A percentile compares a stretch with the other conserved stretches of the same genome.
Conservation (phyloP, 1,140 invertebrate genomes). For the Calosoma granatense region DNA sequence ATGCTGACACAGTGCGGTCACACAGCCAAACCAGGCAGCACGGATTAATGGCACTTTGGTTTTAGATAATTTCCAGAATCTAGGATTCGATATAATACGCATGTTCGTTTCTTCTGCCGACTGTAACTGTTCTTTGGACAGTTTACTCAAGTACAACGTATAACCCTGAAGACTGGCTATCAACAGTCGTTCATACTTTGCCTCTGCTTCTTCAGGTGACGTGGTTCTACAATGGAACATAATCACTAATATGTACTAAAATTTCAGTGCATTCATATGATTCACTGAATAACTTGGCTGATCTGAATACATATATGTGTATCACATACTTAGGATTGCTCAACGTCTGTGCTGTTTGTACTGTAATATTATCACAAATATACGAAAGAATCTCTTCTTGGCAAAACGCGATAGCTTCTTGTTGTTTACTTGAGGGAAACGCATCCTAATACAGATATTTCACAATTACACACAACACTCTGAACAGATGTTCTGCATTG, state of each 20-base stretch:
- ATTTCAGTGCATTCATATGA: constrained; percentile 1
- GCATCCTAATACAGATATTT: constrained; percentile 40
- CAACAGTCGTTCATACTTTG: constrained; percentile 58
- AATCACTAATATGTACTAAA: constrained; percentile 19
- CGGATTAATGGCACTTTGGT: constrained; percentile 44
- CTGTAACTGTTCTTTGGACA: constrained; percentile 39
- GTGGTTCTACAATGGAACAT: constrained; percentile 40
- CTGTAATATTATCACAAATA: constrained; percentile 56
- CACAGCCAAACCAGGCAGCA: constrained; percentile 53
- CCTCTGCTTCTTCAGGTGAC: constrained; percentile 58
- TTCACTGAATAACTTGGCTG: constrained; percentile 1
- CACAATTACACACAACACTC: neutral
- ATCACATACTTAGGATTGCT: constrained; percentile 48
- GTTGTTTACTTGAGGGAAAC: constrained; percentile 59
- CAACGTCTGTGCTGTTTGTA: constrained; percentile 52
- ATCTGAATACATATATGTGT: too few relatives aligned
- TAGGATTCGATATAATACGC: constrained; percentile 45
- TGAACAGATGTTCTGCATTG: neutral
- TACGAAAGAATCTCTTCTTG: constrained; percentile 65
- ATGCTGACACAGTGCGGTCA: constrained; percentile 51
- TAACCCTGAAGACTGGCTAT: constrained; percentile 57
- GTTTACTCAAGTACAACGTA: constrained; percentile 46
- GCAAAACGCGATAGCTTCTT: constrained; percentile 64
- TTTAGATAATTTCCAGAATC: constrained; percentile 65
- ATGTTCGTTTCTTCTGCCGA: constrained; percentile 39